A percentile compares a stretch with the other conserved stretches of the same genome.
Evolutionary conservation across 2,113 vertebrate species (phyloP).

Genomic region (Trichomycterus rosablanca): DNA sequence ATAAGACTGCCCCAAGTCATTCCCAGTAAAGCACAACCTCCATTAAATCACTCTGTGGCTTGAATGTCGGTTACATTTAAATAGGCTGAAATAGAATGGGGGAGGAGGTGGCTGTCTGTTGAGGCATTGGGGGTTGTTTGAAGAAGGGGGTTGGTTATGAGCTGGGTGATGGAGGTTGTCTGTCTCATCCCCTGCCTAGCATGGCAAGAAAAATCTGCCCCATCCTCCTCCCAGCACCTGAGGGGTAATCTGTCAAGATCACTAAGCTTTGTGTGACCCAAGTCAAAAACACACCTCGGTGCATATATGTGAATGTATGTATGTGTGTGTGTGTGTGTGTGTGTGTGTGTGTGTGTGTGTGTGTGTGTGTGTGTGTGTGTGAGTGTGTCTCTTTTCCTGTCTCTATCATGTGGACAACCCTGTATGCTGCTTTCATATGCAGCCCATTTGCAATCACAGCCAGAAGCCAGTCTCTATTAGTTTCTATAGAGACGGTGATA

Average conservation of each 20-base stretch:
- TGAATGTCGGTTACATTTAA: constrained; percentile 37
- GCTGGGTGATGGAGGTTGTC: constrained; percentile 49
- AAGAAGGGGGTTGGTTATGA: constrained; percentile 42
- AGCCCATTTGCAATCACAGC: constrained; percentile 16
- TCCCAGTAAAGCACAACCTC: constrained; percentile 37
- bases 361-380: constrained; percentile 8
- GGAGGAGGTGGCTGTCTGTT: constrained; percentile 45
- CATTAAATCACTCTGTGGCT: constrained; percentile 23
- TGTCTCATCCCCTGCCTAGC: constrained; percentile 58
- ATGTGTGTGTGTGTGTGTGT: too few relatives aligned
- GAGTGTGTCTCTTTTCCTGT: neutral
- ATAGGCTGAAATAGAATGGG: constrained; percentile 18
- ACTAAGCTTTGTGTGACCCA: constrained; percentile 51
- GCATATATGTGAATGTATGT: too few relatives aligned
- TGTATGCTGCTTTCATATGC: constrained; percentile 21
- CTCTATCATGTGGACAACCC: constrained; percentile 18
- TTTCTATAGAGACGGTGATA: constrained; percentile 40
- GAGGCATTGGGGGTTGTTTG: constrained; percentile 35
- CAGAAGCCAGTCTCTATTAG: constrained; percentile 32
- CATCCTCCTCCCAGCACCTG: constrained; percentile 51
- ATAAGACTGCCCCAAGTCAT: constrained; percentile 39
- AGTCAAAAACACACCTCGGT: constrained; percentile 28
- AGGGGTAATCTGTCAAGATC: constrained; percentile 66
- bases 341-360: too few relatives aligned
- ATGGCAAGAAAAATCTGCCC: constrained; percentile 68